phyloP scores from a whole-genome alignment of 2,797 vertebrate species.

The Onychomys arenicola region DNA sequence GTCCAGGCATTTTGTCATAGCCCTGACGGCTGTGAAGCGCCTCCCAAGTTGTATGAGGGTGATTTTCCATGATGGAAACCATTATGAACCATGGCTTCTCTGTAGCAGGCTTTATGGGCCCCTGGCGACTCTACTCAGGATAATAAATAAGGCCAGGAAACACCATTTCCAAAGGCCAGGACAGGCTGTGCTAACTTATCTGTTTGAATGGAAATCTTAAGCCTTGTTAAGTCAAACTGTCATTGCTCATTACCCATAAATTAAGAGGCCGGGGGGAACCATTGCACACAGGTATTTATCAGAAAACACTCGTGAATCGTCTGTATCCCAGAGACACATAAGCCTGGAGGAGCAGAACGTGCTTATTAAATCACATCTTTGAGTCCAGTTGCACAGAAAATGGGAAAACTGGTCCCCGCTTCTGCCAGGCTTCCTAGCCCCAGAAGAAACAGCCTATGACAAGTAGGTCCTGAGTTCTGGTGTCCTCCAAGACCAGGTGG shows the following conservation, averaged over 20 bases:
- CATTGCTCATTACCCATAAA: neutral
- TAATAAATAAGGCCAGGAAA: neutral
- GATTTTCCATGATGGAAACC: neutral
- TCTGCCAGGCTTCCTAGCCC: neutral
- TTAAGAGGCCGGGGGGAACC: neutral
- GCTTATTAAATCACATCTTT: accelerated
- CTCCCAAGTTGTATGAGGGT: neutral
- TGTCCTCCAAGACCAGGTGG: accelerated
- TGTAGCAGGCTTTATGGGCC: neutral
- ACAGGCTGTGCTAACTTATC: neutral
- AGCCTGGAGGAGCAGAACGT: accelerated
- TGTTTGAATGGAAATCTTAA: slow-evolving; percentile 20
- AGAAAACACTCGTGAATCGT: accelerated
- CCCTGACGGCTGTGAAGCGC: neutral
- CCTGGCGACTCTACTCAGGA: neutral
- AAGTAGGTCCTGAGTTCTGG: accelerated
- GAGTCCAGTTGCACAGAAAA: neutral
- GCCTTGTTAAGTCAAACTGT: slow-evolving; percentile 39
- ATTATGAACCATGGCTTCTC: neutral
- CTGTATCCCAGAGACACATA: accelerated
- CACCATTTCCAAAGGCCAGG: neutral
- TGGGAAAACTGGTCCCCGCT: accelerated
- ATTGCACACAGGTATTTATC: neutral
- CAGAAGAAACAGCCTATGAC: accelerated
- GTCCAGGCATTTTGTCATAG: neutral